Evolutionary conservation across 2,888 invertebrate species (phyloP).

Genomic region (Eupithecia vulgata): DNA sequence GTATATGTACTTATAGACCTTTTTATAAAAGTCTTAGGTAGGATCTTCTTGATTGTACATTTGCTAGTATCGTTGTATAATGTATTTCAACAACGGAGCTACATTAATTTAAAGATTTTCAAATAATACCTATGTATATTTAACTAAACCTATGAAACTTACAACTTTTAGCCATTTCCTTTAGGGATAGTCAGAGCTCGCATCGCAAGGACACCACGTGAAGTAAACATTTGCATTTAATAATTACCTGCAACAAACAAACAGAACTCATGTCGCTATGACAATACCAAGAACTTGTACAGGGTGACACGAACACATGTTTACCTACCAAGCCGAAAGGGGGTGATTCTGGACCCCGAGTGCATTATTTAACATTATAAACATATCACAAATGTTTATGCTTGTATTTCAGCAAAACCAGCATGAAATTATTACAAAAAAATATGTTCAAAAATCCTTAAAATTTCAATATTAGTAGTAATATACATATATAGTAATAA

Average conservation of each 20-base stretch:
- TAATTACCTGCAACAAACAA: slow-evolving; percentile 43
- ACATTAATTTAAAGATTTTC: background rate
- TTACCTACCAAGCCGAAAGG: no score
- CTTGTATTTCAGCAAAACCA: no score
- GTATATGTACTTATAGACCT: background rate
- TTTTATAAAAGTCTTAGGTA: background rate
- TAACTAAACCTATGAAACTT: background rate
- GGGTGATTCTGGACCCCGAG: no score
- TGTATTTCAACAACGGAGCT: background rate
- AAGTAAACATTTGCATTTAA: slow-evolving; percentile 12
- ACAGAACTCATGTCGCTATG: slow-evolving; percentile 20
- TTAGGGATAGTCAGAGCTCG: background rate
- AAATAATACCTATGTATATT: background rate
- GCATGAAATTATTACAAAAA: no score
- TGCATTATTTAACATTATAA: no score
- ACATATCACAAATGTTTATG: no score
- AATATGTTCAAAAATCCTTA: no score
- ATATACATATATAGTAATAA: no score
- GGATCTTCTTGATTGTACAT: background rate
- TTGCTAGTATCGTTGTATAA: background rate
- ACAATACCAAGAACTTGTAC: background rate
- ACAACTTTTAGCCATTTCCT: background rate
- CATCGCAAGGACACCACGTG: background rate
- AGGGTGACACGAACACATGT: no score
- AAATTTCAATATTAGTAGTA: no score